phyloP scores from a whole-genome alignment of 2,113 vertebrate species.

The Clarias gariepinus region DNA sequence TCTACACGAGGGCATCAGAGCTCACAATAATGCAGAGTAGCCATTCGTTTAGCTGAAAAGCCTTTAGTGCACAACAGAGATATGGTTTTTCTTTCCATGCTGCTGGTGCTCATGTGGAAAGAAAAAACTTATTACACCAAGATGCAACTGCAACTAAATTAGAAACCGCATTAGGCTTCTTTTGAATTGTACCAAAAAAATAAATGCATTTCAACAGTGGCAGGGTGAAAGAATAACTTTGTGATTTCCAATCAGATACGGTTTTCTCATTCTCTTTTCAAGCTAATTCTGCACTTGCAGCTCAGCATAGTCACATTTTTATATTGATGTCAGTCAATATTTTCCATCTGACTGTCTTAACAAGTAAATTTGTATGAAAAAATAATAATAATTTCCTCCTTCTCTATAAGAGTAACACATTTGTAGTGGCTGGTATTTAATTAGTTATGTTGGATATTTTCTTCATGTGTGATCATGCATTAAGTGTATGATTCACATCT shows the following conservation, averaged over 20 bases:
- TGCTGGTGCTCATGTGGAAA: constrained; percentile 15
- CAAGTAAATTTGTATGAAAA: neutral
- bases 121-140: neutral
- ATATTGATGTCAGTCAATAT: neutral
- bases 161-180: neutral
- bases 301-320: neutral
- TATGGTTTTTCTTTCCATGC: neutral
- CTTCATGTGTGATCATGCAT: neutral
- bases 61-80: neutral
- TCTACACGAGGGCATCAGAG: neutral
- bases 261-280: neutral
- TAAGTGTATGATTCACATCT: neutral
- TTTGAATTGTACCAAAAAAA: neutral
- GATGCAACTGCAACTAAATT: neutral
- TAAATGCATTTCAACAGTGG: neutral
- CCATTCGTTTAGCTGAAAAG: neutral
- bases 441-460: neutral
- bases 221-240: neutral
- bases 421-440: neutral
- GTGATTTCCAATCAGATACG: neutral
- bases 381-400: too few species aligned
- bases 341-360: neutral
- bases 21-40: neutral
- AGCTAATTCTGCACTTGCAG: neutral
- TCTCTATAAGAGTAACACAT: neutral